Percentiles rank a stretch among this genome's conserved stretches.
These are phyloP conservation scores for Chaetodon trifasciatus DNA, from an alignment of 2,797 vertebrate species.

Conservation along the genomic window DNA sequence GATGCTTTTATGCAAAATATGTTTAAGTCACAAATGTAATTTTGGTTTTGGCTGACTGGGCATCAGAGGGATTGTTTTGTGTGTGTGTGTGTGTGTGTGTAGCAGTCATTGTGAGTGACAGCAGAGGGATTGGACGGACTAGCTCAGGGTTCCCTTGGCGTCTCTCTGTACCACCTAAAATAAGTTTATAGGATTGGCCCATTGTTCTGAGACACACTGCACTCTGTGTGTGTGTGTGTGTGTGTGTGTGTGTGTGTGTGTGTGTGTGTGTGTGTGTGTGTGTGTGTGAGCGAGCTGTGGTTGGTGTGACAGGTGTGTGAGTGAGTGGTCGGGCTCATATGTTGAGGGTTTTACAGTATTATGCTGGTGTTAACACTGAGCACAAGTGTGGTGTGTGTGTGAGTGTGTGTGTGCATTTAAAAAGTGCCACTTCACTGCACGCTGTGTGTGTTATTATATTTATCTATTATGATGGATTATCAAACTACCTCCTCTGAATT, in stretches of 20 bases:
- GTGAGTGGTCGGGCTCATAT: slow-evolving; percentile 18
- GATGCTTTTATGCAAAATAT: neutral
- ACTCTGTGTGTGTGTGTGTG: slow-evolving; percentile 3
- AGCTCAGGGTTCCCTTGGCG: slow-evolving; percentile 41
- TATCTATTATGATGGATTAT: no score
- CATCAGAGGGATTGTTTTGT: neutral
- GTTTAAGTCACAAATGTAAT: no score
- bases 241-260: slow-evolving; percentile 4
- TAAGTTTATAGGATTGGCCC: slow-evolving; percentile 68
- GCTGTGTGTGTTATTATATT: no score
- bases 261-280: slow-evolving; percentile 13
- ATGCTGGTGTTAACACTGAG: slow-evolving; percentile 16
- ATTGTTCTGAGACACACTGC: slow-evolving; percentile 86
- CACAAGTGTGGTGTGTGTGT: no score
- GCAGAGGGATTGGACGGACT: slow-evolving; percentile 48
- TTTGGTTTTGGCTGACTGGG: neutral
- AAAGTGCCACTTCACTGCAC: no score
- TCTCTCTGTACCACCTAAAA: slow-evolving; percentile 72
- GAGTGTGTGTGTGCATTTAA: no score
- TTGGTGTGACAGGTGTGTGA: slow-evolving; percentile 22
- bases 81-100: slow-evolving; percentile 3
- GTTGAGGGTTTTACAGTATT: slow-evolving; percentile 17
- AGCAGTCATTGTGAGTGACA: slow-evolving; percentile 43
- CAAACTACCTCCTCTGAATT: no score
- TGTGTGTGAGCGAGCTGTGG: neutral